Conservation (phyloP, 2,797 vertebrate species). For the Characodon lateralis region DNA sequence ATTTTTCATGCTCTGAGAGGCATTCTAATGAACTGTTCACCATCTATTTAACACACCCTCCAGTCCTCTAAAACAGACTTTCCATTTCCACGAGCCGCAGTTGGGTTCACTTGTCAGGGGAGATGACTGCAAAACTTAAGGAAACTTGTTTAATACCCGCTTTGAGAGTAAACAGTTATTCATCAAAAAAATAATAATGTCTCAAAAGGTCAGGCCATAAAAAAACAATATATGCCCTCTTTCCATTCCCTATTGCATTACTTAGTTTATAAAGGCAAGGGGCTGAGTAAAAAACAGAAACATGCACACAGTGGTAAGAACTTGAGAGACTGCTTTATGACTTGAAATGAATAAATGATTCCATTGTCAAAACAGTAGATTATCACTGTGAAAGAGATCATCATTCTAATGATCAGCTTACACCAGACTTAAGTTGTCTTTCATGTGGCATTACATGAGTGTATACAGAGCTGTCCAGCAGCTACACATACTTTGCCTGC, state of each 20-base stretch:
- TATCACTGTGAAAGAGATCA: slow-evolving; percentile 11
- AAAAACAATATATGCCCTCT: slow-evolving; percentile 84
- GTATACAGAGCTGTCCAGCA: slow-evolving; percentile 70
- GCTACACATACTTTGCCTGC: slow-evolving; percentile 76
- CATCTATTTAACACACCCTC: slow-evolving; percentile 74
- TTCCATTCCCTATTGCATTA: slow-evolving; percentile 73
- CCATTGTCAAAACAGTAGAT: slow-evolving; percentile 44
- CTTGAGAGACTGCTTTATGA: slow-evolving; percentile 36
- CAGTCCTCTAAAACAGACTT: slow-evolving; percentile 69
- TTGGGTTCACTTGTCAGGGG: slow-evolving; percentile 60
- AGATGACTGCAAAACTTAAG: slow-evolving; percentile 68
- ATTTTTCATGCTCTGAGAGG: slow-evolving; percentile 82
- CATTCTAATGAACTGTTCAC: slow-evolving; percentile 80
- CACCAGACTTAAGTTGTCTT: slow-evolving; percentile 32
- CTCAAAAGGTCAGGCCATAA: slow-evolving; percentile 86
- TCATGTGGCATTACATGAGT: slow-evolving; percentile 48
- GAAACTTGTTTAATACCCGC: slow-evolving; percentile 75
- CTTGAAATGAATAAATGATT: slow-evolving; percentile 38
- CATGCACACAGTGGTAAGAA: slow-evolving; percentile 19
- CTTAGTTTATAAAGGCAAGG: slow-evolving; percentile 67
- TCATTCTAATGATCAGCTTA: slow-evolving; percentile 42
- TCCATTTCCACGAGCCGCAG: slow-evolving; percentile 60
- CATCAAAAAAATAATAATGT: slow-evolving; percentile 85
- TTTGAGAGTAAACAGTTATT: slow-evolving; percentile 81
- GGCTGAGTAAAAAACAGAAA: slow-evolving; percentile 21